phyloP scores from a whole-genome alignment of 2,113 vertebrate genomes.

The Anarhynchus alexandrinus region DNA sequence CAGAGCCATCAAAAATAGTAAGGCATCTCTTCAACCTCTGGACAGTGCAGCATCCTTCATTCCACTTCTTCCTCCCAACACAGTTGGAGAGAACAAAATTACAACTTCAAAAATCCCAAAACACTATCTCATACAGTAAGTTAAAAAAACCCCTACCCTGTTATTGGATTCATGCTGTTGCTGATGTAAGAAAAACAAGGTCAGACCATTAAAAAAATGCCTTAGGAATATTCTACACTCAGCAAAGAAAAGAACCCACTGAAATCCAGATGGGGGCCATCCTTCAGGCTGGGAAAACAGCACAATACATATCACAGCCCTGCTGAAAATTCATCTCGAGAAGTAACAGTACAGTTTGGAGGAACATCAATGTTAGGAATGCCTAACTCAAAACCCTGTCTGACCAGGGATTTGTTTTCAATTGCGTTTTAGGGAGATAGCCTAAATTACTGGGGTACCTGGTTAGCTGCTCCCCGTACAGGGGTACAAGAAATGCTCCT shows the following conservation, averaged over 20 bases:
- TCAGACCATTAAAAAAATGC: neutral
- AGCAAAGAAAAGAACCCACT: neutral
- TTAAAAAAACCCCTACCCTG: neutral
- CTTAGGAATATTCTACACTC: neutral
- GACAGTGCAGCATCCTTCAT: neutral
- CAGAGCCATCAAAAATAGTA: neutral
- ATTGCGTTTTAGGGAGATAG: neutral
- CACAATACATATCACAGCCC: neutral
- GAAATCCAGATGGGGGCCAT: neutral
- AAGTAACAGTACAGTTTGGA: neutral
- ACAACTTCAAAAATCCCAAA: neutral
- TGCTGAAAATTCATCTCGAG: neutral
- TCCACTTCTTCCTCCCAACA: neutral
- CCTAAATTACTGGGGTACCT: too few species aligned
- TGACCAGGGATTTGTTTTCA: neutral
- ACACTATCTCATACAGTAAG: neutral
- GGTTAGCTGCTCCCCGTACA: neutral
- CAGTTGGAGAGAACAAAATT: rapidly evolving
- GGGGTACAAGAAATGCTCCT: neutral
- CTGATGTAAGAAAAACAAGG: neutral
- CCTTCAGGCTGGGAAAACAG: neutral
- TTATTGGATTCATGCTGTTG: neutral
- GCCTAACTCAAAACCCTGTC: neutral
- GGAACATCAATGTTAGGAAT: neutral
- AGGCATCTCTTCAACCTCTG: neutral